A percentile compares a stretch with the other conserved stretches of the same genome.
These are phyloP conservation scores for Dioctria linearis DNA, from an alignment of 2,888 invertebrate genomes.

Conservation along the genomic window DNA sequence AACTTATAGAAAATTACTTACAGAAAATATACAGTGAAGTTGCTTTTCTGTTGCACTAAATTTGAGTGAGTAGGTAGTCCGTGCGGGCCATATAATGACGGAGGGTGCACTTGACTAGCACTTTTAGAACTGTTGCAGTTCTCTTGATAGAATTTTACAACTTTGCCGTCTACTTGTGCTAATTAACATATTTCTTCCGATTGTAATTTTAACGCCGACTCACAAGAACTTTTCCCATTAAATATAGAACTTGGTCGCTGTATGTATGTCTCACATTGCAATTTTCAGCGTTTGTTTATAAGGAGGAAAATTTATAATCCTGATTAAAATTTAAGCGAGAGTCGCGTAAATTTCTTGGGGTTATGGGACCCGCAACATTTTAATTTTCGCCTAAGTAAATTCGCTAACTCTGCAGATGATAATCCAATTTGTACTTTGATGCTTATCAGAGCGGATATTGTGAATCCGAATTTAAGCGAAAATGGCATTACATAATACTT, in stretches of 20 bases:
- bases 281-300: conserved; percentile 44
- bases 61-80: not conserved
- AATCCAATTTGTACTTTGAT: conserved; percentile 39
- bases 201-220: conserved; percentile 45
- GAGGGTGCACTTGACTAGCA: conserved; percentile 3
- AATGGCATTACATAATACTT: too few species aligned
- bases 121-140: conserved; percentile 38
- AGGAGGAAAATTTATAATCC: conserved; percentile 41
- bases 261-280: conserved; percentile 37
- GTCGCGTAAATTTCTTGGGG: conserved; percentile 14
- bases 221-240: conserved; percentile 39
- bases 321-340: conserved; percentile 46
- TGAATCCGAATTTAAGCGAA: not conserved
- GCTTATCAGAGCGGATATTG: conserved; percentile 26
- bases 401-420: conserved; percentile 17
- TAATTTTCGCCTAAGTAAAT: conserved; percentile 17
- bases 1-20: conserved; percentile 46
- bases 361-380: conserved; percentile 7
- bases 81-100: conserved; percentile 9
- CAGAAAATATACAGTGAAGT: conserved; percentile 30
- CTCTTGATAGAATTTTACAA: conserved; percentile 45
- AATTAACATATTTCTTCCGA: conserved; percentile 51
- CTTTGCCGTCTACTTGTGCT: conserved; percentile 36
- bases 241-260: conserved; percentile 33
- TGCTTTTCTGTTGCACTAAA: conserved; percentile 16